Evolutionary conservation across 2,888 invertebrate species (phyloP), one percentile per base, ranked within the genome.

Genomic region (Ochropacha duplaris): DNA sequence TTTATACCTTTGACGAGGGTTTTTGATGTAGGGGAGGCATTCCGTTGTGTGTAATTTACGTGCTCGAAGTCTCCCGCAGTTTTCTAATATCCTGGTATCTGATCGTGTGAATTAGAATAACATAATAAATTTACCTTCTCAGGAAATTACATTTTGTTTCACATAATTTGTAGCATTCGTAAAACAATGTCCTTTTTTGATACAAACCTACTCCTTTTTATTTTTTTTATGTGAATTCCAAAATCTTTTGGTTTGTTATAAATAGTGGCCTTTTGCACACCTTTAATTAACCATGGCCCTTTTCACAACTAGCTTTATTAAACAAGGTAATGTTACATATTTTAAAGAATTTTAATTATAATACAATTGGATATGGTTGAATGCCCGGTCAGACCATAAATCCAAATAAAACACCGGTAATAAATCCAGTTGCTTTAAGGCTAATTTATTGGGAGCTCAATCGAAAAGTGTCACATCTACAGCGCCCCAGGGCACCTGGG

Each of bases 1-100:
- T 79, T 81, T 79, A 74, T 81, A 76, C 71, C 65, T 64, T 70
- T 86, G 88, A 88, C 81, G 77, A 87, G 87, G 88, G 88, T 86
- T 76, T 75, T 81, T 83, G 82, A 88, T 80, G 78, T 79, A 78
- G 83, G 84, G 28, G 71, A 69, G 74, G 75, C 79, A 73, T 73
- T 71, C 67, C 75, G 72, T 76, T 79, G 74, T 75, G 72, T 82
- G 77, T 81, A 75, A 87, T 83, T 82, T 83, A 81, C 74, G 72
- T 69, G 56, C 12, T 31, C 54, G 26, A 26, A 39, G 12, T 16
- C 78, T 75, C 66, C 73, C 65, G 64, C 70, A 71, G 72, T 65
- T 69, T 76, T 69, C 71, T 79, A 71, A 71, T 74, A 64, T 68
- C 74, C 81, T 76, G 68, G 79, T 81, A 74, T 76, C 78, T 72